Percentiles rank a stretch among this genome's conserved stretches.
phyloP scores from a whole-genome alignment of 53 echinoderm and acorn worm species.

The Actinopyga echinites region DNA sequence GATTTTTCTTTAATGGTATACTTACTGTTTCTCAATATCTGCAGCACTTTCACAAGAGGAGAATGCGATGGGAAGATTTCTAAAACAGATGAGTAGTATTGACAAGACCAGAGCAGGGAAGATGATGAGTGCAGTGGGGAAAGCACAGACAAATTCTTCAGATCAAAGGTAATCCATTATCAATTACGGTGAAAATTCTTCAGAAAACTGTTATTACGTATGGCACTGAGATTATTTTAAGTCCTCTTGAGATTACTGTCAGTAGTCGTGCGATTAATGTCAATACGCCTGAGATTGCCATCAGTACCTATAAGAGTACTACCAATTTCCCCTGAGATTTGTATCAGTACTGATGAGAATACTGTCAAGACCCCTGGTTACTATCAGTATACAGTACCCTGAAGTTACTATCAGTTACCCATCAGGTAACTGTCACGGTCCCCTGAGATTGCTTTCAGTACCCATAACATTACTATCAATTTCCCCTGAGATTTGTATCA shows the following conservation, averaged over 20 bases:
- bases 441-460: too few species aligned
- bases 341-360: too few species aligned
- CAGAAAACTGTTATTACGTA: background rate
- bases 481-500: too few species aligned
- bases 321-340: too few species aligned
- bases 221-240: background rate
- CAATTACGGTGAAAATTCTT: background rate
- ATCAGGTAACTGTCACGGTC: too few species aligned
- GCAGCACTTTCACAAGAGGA: conserved; percentile 92
- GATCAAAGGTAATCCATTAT: conserved; percentile 84
- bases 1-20: too few species aligned
- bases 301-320: too few species aligned
- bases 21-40: background rate
- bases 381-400: background rate
- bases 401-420: too few species aligned
- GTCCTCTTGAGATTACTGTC: background rate
- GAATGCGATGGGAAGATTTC: conserved; percentile 94
- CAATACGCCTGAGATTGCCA: too few species aligned
- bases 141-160: conserved; percentile 95
- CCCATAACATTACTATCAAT: too few species aligned
- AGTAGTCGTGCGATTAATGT: too few species aligned
- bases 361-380: too few species aligned
- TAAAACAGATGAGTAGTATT: conserved; percentile 85
- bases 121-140: conserved; percentile 99
- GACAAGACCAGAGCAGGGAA: conserved; percentile 99